Evolutionary conservation across 2,113 vertebrate genomes (phyloP).

Genomic region (Callipepla squamata): DNA sequence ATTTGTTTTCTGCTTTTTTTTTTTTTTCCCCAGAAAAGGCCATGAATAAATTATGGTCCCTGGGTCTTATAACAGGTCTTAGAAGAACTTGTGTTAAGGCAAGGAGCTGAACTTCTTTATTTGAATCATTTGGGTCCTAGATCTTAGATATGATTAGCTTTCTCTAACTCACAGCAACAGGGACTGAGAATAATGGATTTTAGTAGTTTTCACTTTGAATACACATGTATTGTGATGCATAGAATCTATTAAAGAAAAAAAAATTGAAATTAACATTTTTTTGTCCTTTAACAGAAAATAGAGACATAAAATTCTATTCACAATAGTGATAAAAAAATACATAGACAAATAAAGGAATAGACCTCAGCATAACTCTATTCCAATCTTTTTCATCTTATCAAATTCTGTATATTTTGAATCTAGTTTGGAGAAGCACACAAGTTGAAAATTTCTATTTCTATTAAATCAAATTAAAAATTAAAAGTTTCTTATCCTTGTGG

Average conservation of each 20-base stretch:
- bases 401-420: neutral
- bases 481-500: neutral
- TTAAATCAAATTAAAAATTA: neutral
- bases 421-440: neutral
- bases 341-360: neutral
- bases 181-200: neutral
- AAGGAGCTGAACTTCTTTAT: neutral
- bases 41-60: neutral
- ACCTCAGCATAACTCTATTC: neutral
- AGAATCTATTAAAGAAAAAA: neutral
- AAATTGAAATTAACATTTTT: neutral
- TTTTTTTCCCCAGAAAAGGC: neutral
- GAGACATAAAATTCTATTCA: neutral
- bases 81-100: neutral
- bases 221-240: neutral
- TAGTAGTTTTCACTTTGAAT: neutral
- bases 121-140: neutral
- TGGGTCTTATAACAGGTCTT: neutral
- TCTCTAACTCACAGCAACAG: neutral
- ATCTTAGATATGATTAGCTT: neutral
- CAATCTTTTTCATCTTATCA: neutral
- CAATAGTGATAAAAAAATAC: neutral
- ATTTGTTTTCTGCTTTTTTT: rapidly evolving
- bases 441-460: neutral
- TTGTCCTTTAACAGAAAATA: neutral